These are phyloP conservation scores for Andinoacara biseriatus DNA, from an alignment of 2,113 vertebrate species.

Conservation along the genomic window DNA sequence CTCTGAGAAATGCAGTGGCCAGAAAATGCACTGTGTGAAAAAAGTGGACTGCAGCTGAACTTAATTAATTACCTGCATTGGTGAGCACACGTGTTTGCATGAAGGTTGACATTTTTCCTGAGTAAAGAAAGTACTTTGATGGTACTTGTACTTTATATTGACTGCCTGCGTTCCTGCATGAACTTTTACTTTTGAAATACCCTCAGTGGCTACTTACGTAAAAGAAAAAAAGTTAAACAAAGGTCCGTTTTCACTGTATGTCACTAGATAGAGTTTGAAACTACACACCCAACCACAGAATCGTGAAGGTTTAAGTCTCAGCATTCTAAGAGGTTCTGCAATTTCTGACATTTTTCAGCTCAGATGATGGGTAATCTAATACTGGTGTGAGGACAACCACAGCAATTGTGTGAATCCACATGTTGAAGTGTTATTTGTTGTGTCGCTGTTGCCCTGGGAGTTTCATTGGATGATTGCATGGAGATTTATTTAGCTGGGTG, in stretches of 20 bases:
- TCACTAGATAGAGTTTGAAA: neutral
- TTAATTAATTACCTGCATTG: rapidly evolving
- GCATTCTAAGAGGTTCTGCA: slow-evolving; percentile 35
- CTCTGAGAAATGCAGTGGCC: neutral
- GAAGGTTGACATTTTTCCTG: neutral
- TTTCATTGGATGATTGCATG: slow-evolving; percentile 20
- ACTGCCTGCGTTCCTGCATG: neutral
- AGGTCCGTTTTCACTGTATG: neutral
- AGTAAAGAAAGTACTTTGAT: neutral
- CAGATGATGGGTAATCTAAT: slow-evolving; percentile 68
- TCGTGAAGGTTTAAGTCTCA: slow-evolving; percentile 14
- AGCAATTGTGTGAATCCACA: slow-evolving; percentile 23
- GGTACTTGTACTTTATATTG: neutral
- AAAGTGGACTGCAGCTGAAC: neutral
- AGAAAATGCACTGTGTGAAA: neutral
- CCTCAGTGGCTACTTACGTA: neutral
- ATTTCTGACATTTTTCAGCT: slow-evolving; percentile 56
- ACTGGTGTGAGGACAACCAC: slow-evolving; percentile 37
- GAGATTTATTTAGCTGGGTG: neutral
- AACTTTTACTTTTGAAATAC: neutral
- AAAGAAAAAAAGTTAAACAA: neutral
- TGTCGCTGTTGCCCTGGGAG: slow-evolving; percentile 43
- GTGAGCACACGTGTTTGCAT: neutral
- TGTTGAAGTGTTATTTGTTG: slow-evolving; percentile 17
- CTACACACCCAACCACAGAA: slow-evolving; percentile 13